These are phyloP conservation scores for Pterostichus niger DNA, from an alignment of 2,888 invertebrate species.

Conservation along the genomic window DNA sequence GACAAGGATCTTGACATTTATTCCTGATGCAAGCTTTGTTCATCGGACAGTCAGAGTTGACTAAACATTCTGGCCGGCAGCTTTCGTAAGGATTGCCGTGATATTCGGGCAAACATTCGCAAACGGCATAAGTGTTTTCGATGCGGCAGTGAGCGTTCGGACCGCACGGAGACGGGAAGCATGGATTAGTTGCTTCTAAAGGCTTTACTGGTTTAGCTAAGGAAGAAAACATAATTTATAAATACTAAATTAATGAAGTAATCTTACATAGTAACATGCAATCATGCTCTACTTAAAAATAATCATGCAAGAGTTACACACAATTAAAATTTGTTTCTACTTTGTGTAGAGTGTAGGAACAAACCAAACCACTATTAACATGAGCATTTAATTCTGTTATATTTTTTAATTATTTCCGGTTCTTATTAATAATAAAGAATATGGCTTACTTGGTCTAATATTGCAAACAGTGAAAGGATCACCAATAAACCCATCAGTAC, in stretches of 20 bases:
- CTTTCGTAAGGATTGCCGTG: conserved; percentile 88
- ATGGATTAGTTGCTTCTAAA: conserved; percentile 80
- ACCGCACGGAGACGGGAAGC: conserved; percentile 90
- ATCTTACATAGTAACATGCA: neutral
- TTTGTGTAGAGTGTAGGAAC: neutral
- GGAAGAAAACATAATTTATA: neutral
- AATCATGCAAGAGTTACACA: neutral
- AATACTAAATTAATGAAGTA: neutral
- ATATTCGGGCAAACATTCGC: conserved; percentile 86
- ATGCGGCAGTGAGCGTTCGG: conserved; percentile 87
- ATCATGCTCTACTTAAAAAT: neutral
- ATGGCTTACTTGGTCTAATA: conserved; percentile 79
- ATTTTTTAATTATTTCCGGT: neutral
- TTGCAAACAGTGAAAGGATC: conserved; percentile 84
- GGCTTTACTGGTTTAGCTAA: conserved; percentile 29
- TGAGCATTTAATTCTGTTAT: conserved; percentile 1
- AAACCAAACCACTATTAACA: conserved; percentile 43
- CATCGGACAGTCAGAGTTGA: conserved; percentile 91
- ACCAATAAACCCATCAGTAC: conserved; percentile 80
- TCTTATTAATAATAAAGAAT: neutral
- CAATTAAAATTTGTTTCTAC: neutral
- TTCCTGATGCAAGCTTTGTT: conserved; percentile 90
- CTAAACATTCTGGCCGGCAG: conserved; percentile 91
- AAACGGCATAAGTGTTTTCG: conserved; percentile 84
- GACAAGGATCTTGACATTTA: conserved; percentile 91